Percentiles rank a stretch among this genome's conserved stretches.
Evolutionary conservation across 2,113 vertebrate genomes (phyloP).

Genomic region (Dipodomys stephensi): DNA sequence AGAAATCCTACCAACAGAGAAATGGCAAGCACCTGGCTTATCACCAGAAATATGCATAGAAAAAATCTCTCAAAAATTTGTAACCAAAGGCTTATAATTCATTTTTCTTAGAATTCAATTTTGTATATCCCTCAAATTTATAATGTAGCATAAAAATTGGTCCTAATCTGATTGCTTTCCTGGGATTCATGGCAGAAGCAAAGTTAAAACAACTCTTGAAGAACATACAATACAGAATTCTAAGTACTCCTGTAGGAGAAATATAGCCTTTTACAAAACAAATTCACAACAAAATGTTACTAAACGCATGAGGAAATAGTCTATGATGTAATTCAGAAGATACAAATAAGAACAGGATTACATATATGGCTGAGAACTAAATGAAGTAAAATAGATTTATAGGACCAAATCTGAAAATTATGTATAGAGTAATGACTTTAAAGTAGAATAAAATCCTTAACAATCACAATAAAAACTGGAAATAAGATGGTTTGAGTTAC

Average conservation of each 20-base stretch:
- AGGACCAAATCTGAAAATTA: constrained; percentile 2
- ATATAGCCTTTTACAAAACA: neutral
- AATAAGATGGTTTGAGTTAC: neutral
- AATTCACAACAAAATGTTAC: constrained; percentile 8
- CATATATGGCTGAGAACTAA: neutral
- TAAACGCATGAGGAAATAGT: neutral
- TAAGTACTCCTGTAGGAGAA: neutral
- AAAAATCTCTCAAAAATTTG: neutral
- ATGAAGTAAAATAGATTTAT: neutral
- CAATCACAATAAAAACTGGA: neutral
- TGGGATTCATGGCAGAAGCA: constrained; percentile 12
- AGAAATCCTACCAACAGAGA: neutral
- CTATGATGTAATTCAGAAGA: neutral
- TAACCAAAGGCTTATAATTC: neutral
- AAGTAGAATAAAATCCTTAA: neutral
- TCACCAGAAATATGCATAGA: neutral
- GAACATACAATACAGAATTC: neutral
- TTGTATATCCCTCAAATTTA: neutral
- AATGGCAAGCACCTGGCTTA: neutral
- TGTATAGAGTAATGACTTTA: neutral
- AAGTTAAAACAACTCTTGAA: neutral
- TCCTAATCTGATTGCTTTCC: neutral
- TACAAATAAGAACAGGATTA: neutral
- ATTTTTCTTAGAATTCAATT: constrained; percentile 8
- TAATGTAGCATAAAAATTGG: neutral